These are phyloP conservation scores for Halyomorpha halys DNA, from an alignment of 1,140 invertebrate genomes.

Conservation along the genomic window DNA sequence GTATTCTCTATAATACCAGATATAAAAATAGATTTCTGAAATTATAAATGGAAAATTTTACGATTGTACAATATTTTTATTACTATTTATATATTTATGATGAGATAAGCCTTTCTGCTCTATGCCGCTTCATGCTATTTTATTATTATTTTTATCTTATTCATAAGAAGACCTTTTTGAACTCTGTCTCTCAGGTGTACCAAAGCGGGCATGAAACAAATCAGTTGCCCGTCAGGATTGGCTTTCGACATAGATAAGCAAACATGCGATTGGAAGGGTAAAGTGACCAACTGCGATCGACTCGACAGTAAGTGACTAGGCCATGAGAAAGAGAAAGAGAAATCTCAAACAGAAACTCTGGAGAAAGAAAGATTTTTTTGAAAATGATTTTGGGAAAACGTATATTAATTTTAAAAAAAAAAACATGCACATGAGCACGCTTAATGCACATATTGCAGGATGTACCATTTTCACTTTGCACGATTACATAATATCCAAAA, in stretches of 20 bases:
- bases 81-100: too few species aligned
- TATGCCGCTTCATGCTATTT: slow-evolving; percentile 16
- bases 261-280: slow-evolving; percentile 94
- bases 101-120: too few species aligned
- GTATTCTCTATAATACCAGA: too few species aligned
- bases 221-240: slow-evolving; percentile 86
- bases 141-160: slow-evolving; percentile 1
- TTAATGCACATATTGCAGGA: too few species aligned
- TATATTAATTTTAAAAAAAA: too few species aligned
- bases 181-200: slow-evolving; percentile 58
- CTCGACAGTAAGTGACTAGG: slow-evolving; percentile 77
- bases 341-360: not conserved
- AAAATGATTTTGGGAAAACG: not conserved
- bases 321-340: not conserved
- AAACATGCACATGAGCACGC: too few species aligned
- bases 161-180: slow-evolving; percentile 18
- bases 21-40: too few species aligned
- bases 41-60: too few species aligned
- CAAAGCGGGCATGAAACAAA: slow-evolving; percentile 84
- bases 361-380: not conserved
- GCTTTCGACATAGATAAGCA: slow-evolving; percentile 94
- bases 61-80: too few species aligned
- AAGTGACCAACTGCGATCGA: slow-evolving; percentile 91
- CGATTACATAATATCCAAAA: too few species aligned
- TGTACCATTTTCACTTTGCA: too few species aligned